Conservation (phyloP, 2,113 vertebrate species). For the Urocolius indicus region DNA sequence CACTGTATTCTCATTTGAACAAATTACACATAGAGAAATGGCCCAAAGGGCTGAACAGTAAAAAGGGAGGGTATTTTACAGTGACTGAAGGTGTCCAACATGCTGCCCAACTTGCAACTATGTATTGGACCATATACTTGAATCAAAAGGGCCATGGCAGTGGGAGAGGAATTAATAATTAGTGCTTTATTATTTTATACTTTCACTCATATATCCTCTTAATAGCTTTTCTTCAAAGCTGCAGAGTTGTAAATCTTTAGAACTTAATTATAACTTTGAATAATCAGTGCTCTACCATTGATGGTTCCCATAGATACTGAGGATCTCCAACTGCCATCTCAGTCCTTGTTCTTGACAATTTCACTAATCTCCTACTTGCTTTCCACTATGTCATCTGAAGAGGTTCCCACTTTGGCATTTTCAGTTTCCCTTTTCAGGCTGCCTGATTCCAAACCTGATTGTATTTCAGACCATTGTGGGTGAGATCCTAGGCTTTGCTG, state of each 20-base stretch:
- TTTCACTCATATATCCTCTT: neutral
- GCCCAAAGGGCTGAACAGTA: neutral
- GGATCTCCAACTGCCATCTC: neutral
- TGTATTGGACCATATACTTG: neutral
- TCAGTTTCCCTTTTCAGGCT: neutral
- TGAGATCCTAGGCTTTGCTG: neutral
- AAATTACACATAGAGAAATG: neutral
- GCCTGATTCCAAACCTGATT: neutral
- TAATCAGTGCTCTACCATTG: neutral
- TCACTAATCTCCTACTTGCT: neutral
- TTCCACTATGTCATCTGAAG: neutral
- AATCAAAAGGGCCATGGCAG: fast-evolving
- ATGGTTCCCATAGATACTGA: neutral
- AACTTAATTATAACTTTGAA: neutral
- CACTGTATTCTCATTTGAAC: neutral
- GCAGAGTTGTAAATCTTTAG: neutral
- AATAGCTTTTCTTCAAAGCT: neutral
- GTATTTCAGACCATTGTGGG: neutral
- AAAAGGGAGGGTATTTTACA: neutral
- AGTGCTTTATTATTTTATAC: neutral
- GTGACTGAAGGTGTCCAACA: fast-evolving
- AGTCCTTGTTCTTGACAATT: neutral
- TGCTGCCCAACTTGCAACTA: neutral
- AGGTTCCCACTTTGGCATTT: neutral
- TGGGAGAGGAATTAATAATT: neutral